Conservation (phyloP, 2,797 vertebrate genomes). For the Acanthurus lineatus region DNA sequence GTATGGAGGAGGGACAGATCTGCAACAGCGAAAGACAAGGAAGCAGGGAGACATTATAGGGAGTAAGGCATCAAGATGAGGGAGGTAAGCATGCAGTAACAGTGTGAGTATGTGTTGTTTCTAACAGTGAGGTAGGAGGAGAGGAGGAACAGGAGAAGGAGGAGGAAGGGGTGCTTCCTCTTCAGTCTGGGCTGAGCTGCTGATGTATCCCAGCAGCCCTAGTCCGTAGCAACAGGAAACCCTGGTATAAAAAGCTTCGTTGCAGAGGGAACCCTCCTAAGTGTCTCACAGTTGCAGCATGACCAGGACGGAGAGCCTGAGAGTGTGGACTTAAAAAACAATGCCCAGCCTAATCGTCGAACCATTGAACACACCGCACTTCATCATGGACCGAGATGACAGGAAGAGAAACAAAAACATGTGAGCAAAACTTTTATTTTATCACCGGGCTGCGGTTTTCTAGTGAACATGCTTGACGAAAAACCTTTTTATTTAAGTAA, state of each 20-base stretch:
- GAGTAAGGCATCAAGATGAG: slow-evolving; percentile 54
- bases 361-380: slow-evolving; percentile 68
- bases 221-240: slow-evolving; percentile 66
- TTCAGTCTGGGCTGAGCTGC: slow-evolving; percentile 75
- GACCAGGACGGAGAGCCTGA: slow-evolving; percentile 72
- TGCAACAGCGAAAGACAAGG: slow-evolving; percentile 29
- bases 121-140: slow-evolving; percentile 69
- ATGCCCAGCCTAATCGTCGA: slow-evolving; percentile 76
- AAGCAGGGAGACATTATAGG: slow-evolving; percentile 59
- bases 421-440: slow-evolving; percentile 74
- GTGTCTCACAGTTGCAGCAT: slow-evolving; percentile 77
- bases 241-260: slow-evolving; percentile 78
- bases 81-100: slow-evolving; percentile 48
- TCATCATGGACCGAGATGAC: slow-evolving; percentile 85
- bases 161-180: slow-evolving; percentile 81
- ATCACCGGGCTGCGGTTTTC: neutral
- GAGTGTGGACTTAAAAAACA: slow-evolving; percentile 76
- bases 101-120: slow-evolving; percentile 64
- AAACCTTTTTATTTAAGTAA: neutral
- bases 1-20: slow-evolving; percentile 40
- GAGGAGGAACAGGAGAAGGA: slow-evolving; percentile 64
- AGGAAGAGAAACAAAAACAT: slow-evolving; percentile 83
- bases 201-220: slow-evolving; percentile 78
- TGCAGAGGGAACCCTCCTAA: slow-evolving; percentile 74
- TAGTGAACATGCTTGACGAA: neutral